Evolutionary conservation across 2,113 vertebrate species (phyloP).

Genomic region (Heptranchias perlo): DNA sequence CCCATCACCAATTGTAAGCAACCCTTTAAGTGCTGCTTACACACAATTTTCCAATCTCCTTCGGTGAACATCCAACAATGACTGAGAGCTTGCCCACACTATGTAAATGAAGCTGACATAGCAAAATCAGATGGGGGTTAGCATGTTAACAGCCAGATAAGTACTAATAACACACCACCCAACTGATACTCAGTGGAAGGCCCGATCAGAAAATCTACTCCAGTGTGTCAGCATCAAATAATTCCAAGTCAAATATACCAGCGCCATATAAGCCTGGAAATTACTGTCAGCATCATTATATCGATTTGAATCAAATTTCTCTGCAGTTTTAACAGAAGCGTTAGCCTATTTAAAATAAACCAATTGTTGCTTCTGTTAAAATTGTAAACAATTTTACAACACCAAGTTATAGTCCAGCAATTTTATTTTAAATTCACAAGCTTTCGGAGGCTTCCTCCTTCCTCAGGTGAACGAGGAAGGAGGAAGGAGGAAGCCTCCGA

Average conservation of each 20-base stretch:
- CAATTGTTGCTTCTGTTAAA: not conserved
- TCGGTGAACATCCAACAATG: not conserved
- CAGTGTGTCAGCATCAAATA: not conserved
- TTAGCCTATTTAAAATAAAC: not conserved
- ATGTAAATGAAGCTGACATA: not conserved
- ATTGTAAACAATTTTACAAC: too few relatives aligned
- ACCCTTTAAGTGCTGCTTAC: not conserved
- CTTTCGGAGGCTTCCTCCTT: too few relatives aligned
- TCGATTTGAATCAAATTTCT: not conserved
- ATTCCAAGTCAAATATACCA: not conserved
- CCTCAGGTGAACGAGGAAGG: too few relatives aligned
- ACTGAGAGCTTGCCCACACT: not conserved
- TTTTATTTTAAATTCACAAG: too few relatives aligned
- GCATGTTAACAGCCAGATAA: not conserved
- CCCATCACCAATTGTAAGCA: not conserved
- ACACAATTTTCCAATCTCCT: not conserved
- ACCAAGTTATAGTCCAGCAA: too few relatives aligned
- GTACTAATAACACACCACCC: not conserved
- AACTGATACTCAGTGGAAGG: not conserved
- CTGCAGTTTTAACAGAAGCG: not conserved
- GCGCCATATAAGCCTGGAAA: not conserved
- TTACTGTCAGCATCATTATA: not conserved
- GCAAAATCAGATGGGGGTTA: not conserved
- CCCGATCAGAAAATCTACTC: not conserved
- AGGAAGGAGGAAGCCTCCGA: too few relatives aligned